These are phyloP conservation scores for Agapornis roseicollis DNA, from an alignment of 2,113 vertebrate genomes.

Conservation along the genomic window DNA sequence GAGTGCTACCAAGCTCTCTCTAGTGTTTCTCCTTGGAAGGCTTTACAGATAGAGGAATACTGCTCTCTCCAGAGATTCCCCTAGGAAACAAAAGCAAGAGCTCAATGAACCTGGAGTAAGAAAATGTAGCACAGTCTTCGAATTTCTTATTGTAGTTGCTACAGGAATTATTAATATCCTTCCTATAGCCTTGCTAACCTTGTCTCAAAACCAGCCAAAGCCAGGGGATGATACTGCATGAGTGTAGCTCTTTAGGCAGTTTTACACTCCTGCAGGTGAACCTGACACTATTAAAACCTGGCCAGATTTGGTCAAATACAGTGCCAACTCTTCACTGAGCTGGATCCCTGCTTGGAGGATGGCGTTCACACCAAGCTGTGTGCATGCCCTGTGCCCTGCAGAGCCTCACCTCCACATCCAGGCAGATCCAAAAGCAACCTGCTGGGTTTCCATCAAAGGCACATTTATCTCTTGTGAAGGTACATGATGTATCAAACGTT, in stretches of 20 bases:
- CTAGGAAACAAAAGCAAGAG: not conserved
- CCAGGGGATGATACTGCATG: not conserved
- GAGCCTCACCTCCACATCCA: not conserved
- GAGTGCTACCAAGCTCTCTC: not conserved
- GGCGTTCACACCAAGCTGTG: not conserved
- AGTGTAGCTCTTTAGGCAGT: not conserved
- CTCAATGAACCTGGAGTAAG: not conserved
- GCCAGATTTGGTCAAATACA: not conserved
- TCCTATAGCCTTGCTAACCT: not conserved
- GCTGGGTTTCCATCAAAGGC: slow-evolving; percentile 39
- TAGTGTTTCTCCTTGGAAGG: not conserved
- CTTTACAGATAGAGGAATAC: not conserved
- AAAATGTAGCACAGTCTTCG: not conserved
- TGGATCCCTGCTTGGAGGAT: not conserved
- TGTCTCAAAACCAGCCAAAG: not conserved
- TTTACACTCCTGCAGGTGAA: not conserved
- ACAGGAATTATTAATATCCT: not conserved
- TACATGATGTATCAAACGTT: slow-evolving; percentile 65
- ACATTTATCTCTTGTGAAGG: slow-evolving; percentile 64
- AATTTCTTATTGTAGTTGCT: not conserved
- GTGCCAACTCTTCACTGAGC: not conserved
- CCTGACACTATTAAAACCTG: not conserved
- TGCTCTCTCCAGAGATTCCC: not conserved
- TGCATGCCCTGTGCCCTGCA: not conserved
- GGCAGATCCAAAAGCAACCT: slow-evolving; percentile 2